Conservation (phyloP, 2,113 vertebrate species). For the Syrmaticus mikado region DNA sequence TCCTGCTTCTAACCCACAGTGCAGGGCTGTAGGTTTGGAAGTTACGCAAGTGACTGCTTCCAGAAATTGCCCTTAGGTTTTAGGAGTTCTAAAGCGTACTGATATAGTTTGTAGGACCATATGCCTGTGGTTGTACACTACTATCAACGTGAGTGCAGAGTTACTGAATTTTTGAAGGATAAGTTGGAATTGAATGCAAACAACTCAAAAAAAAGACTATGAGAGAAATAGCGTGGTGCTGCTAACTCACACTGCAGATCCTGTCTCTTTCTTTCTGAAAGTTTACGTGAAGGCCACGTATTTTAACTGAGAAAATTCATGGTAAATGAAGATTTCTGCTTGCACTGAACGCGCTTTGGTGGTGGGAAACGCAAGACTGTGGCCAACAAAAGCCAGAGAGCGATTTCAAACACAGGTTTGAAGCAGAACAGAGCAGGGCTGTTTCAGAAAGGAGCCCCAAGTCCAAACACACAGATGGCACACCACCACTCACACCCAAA, state of each 20-base stretch:
- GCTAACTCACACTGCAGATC: background rate
- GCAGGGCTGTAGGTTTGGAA: background rate
- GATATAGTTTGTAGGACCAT: background rate
- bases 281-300: background rate
- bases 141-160: accelerated
- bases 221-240: background rate
- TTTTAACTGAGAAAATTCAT: background rate
- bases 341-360: background rate
- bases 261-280: accelerated
- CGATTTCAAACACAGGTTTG: background rate
- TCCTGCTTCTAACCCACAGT: background rate
- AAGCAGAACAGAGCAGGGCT: background rate
- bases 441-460: background rate
- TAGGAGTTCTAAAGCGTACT: background rate
- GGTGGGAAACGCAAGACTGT: background rate
- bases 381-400: background rate
- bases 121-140: background rate
- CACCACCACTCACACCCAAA: background rate
- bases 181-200: background rate
- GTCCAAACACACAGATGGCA: background rate
- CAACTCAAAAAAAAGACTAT: background rate
- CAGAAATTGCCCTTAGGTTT: constrained; percentile 31
- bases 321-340: background rate
- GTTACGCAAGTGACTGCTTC: constrained; percentile 21
- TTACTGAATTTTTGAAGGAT: background rate